A percentile compares a stretch with the other conserved stretches of the same genome.
These are phyloP conservation scores for Euplexia lucipara DNA, from an alignment of 2,888 invertebrate genomes.

Conservation along the genomic window DNA sequence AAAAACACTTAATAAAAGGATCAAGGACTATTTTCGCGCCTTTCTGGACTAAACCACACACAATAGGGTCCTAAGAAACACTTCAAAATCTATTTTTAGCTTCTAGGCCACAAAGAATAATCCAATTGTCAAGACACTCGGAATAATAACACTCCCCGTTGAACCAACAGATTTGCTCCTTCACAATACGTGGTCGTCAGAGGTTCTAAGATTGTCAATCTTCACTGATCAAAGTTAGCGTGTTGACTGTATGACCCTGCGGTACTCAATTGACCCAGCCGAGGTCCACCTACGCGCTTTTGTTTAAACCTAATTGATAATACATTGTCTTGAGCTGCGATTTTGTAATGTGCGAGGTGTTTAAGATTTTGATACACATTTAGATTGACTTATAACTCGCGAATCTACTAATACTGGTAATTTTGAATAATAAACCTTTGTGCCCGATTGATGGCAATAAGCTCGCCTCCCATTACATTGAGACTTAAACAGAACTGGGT, in stretches of 20 bases:
- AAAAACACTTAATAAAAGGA: too few relatives aligned
- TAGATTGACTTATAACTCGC: too few relatives aligned
- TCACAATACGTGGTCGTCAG: not conserved
- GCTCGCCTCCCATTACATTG: too few relatives aligned
- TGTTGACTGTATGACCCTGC: slow-evolving; percentile 42
- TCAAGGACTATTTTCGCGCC: too few relatives aligned
- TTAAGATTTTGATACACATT: too few relatives aligned
- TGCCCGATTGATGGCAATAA: too few relatives aligned
- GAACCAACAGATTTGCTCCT: slow-evolving; percentile 1
- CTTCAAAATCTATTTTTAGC: not conserved
- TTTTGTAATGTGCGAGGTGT: slow-evolving; percentile 31
- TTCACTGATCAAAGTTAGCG: slow-evolving; percentile 46
- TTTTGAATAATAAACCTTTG: too few relatives aligned
- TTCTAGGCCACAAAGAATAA: too few relatives aligned
- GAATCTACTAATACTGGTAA: too few relatives aligned
- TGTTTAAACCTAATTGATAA: slow-evolving; percentile 42
- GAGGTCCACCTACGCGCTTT: slow-evolving; percentile 56
- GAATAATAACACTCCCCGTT: not conserved
- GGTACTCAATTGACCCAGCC: slow-evolving; percentile 56
- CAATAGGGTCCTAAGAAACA: not conserved
- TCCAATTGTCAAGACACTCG: not conserved
- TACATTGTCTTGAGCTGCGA: slow-evolving; percentile 31
- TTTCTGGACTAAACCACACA: too few relatives aligned
- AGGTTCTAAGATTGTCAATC: slow-evolving; percentile 16
- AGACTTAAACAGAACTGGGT: too few relatives aligned